These are phyloP conservation scores for Hemicordylus capensis DNA, from an alignment of 2,113 vertebrate species.

Conservation along the genomic window DNA sequence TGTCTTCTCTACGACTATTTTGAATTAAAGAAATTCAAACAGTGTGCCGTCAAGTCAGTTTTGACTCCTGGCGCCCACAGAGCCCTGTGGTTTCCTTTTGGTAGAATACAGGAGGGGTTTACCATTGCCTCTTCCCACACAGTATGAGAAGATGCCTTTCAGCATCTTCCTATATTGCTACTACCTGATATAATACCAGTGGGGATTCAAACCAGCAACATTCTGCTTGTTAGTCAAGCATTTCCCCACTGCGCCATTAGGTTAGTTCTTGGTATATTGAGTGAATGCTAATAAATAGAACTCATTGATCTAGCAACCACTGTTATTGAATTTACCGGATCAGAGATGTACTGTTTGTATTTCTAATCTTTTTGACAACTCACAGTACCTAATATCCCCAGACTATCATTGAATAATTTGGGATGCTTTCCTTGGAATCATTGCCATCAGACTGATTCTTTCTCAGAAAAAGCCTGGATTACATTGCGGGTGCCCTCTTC, in stretches of 20 bases:
- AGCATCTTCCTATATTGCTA: background rate
- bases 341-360: constrained; percentile 11
- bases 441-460: constrained; percentile 31
- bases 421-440: constrained; percentile 9
- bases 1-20: constrained; percentile 4
- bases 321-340: constrained; percentile 41
- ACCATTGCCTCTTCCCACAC: no score
- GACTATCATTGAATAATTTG: constrained; percentile 30
- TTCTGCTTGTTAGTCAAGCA: no score
- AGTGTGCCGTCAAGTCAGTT: no score
- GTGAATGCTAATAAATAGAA: constrained; percentile 47
- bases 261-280: constrained; percentile 52
- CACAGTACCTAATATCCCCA: constrained; percentile 7
- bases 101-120: no score
- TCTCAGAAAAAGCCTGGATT: constrained; percentile 31
- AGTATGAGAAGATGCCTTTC: no score
- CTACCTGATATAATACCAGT: no score
- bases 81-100: no score
- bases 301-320: no score
- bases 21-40: no score
- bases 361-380: constrained; percentile 30
- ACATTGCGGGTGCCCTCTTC: constrained; percentile 34
- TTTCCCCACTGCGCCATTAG: no score
- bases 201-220: no score
- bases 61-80: no score